Conservation (phyloP, 2,113 vertebrate genomes). For the Hipposideros armiger region DNA sequence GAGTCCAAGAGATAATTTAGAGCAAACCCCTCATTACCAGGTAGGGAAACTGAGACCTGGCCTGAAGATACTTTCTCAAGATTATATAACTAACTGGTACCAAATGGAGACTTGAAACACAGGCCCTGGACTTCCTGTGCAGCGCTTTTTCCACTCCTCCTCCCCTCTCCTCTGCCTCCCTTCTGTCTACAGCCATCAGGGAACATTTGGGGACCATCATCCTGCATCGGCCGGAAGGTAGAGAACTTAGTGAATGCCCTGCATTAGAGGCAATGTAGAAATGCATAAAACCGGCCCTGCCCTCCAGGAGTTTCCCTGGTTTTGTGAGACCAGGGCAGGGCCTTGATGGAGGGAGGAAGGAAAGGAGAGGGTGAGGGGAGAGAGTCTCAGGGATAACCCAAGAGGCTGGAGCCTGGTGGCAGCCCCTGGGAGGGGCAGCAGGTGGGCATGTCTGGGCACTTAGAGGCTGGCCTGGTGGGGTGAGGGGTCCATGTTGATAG, state of each 20-base stretch:
- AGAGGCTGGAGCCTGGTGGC: neutral
- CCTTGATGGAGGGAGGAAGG: neutral
- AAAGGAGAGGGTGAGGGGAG: neutral
- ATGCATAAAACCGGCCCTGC: neutral
- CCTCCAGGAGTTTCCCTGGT: neutral
- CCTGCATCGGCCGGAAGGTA: neutral
- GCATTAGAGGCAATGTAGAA: neutral
- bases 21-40: conserved; percentile 52
- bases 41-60: conserved; percentile 66
- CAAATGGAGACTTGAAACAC: neutral
- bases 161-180: neutral
- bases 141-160: neutral
- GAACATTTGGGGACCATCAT: neutral
- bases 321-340: neutral
- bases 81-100: neutral
- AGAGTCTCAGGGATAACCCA: neutral
- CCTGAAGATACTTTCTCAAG: conserved; percentile 63
- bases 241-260: neutral
- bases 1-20: conserved; percentile 42
- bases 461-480: neutral
- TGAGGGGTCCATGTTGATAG: neutral
- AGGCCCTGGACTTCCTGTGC: neutral
- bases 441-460: neutral
- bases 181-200: neutral
- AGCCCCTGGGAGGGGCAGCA: neutral